These are phyloP conservation scores for Sakesphorus luctuosus DNA, from an alignment of 2,113 vertebrate species.

Conservation along the genomic window DNA sequence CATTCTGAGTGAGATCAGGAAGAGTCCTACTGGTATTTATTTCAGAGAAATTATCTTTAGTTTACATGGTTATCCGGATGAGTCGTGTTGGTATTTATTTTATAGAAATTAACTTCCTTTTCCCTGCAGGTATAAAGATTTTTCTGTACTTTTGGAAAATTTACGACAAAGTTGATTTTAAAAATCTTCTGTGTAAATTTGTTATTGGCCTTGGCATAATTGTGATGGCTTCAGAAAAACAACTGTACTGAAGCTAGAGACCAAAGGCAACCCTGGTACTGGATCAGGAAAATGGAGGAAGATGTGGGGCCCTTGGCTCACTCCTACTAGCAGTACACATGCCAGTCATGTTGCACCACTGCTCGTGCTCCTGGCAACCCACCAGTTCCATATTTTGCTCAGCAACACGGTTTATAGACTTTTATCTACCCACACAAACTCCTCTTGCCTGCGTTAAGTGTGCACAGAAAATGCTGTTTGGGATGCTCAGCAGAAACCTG, in stretches of 20 bases:
- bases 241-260: not conserved
- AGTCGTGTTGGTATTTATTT: not conserved
- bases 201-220: not conserved
- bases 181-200: not conserved
- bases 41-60: not conserved
- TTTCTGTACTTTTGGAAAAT: not conserved
- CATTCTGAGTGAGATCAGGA: not conserved
- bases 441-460: not conserved
- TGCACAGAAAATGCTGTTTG: conserved; percentile 4
- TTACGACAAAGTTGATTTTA: not conserved
- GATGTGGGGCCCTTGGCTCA: not conserved
- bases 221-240: not conserved
- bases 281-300: not conserved
- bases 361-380: not conserved
- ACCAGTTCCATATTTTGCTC: not conserved
- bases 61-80: not conserved
- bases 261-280: not conserved
- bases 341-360: not conserved
- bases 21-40: not conserved
- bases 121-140: not conserved
- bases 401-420: not conserved
- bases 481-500: not conserved
- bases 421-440: not conserved
- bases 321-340: not conserved
- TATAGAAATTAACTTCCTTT: not conserved